Percentiles rank a stretch among this genome's conserved stretches.
Conservation (phyloP, 2,888 invertebrate genomes). For the Drosophila lutescens region DNA sequence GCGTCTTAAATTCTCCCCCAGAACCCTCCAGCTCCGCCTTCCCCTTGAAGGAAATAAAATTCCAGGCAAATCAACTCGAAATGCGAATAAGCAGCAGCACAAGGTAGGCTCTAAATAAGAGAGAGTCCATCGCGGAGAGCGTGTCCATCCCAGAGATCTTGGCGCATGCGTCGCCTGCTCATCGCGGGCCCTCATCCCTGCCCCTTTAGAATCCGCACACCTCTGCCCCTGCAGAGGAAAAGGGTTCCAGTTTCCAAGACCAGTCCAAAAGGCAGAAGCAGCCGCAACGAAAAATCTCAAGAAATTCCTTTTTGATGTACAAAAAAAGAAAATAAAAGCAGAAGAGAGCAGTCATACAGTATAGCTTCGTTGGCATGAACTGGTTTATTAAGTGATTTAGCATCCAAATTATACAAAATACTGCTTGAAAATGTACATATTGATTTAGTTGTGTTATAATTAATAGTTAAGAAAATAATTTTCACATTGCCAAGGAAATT, state of each 20-base stretch:
- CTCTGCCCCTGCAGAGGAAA: constrained; percentile 25
- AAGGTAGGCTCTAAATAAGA: constrained; percentile 25
- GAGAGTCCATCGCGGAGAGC: constrained; percentile 25
- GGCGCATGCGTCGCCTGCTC: constrained; percentile 77
- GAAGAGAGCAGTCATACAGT: constrained; percentile 19
- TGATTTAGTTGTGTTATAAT: no score
- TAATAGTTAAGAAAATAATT: no score
- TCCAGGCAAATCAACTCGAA: constrained; percentile 77
- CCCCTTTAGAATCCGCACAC: neutral
- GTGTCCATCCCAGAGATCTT: constrained; percentile 52
- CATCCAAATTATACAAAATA: no score
- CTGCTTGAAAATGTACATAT: no score
- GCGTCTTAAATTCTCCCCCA: constrained; percentile 1
- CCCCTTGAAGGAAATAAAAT: constrained; percentile 64
- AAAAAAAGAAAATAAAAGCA: constrained; percentile 47
- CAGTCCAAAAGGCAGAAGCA: constrained; percentile 63
- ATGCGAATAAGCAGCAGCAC: constrained; percentile 35
- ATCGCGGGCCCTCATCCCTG: constrained; percentile 26
- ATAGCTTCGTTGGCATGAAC: neutral
- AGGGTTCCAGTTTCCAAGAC: constrained; percentile 79
- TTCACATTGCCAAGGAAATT: no score
- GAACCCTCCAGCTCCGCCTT: neutral
- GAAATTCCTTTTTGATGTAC: constrained; percentile 70
- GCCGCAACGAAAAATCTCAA: constrained; percentile 67
- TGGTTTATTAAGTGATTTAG: neutral